Evolutionary conservation across 1,140 invertebrate species (phyloP), one percentile per base, ranked within the genome.

Genomic region (Lordiphosa stackelbergi): DNA sequence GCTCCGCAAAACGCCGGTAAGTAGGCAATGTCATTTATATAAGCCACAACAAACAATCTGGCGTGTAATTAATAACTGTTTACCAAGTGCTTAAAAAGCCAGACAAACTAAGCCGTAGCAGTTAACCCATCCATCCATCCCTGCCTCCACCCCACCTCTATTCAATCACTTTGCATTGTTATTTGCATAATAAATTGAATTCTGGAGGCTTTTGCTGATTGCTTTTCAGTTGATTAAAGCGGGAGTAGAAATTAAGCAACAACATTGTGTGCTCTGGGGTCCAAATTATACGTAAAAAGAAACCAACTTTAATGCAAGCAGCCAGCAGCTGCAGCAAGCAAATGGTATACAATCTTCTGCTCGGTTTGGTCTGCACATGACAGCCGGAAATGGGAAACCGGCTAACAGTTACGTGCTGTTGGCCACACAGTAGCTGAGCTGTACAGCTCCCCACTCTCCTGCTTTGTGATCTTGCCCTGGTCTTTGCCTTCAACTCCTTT

Each of bases 131-230:
- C 28, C 11, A n/a, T 34, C 10, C 22, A 48, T n/a, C 13, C 11
- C 6, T 35, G 5, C n/a, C 13, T 10, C 38, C 19, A 13, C 34
- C 5, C 7, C 0, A 4, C 5, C 24, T 28, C 10, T 42, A 7
- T 11, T 38, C 37, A 19, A 35, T 53, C 57, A 42, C 40, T 38
- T 51, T 12, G 41, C 24, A 45, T 51, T 16, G 53, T 43, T 79
- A 66, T 79, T 79, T 79, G 71, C 64, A 81, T 81, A 83, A 81
- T 81, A 81, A 81, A 81, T 81, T 71, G 75, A 75, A 24, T 31
- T 11, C 11, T 31, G 2, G 43, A 13, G 31, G 60, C 46, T 56
- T 61, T 56, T 24, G 68, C 53, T 75, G 64, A 75, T 75, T 81
- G 70, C 70, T 70, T 68, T 71, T 42, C 66, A 74, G 71, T 52